Evolutionary conservation across 2,797 vertebrate species (phyloP), one percentile per base, ranked within the genome.

Genomic region (Hephaestus fuliginosus): DNA sequence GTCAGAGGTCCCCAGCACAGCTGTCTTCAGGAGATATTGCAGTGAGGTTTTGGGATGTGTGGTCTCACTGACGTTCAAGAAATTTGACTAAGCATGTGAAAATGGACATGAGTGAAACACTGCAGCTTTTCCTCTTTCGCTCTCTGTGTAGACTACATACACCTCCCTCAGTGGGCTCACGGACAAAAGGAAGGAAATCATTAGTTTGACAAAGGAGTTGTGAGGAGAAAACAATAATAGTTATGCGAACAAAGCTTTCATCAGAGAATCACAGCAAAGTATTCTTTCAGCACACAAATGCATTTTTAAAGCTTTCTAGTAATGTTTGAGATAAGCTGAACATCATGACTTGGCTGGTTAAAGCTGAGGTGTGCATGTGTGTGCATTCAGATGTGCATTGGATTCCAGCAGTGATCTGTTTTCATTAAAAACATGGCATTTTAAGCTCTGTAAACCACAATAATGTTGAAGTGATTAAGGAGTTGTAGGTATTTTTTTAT

Each of bases 121-220:
- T 41, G 56, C 36, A 12, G 60, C 66, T 62, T 68, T 67, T 44
- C n/a, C 44, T 83, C 30, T 64, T 10, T 66, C 43, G 65, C 30
- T 25, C 12, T 81, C 44, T 74, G 12, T 57, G 28, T 49, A 22
- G 30, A 57, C 67, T 44, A 46, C 51, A 48, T n/a, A 39, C 58
- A 60, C 67, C 78, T 78, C 75, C 78, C 65, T 82, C 71, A 3
- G 25, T 30, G 48, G 63, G 76, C 74, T 80, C 67, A 28, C 65
- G 69, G 77, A 86, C 70, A 81, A 80, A 84, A 22, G 84, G 74
- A 91, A 91, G 83, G 82, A 90, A 92, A 86, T 80, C 74, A 87
- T 92, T 92, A 79, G 67, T 80, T 90, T 85, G 86, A 90, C 84
- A 91, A 92, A 85, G 83, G 79, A 72, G 65, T 84, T 83, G 78